Conservation (phyloP, 2,113 vertebrate species). For the Poeciliopsis turrubarensis region DNA sequence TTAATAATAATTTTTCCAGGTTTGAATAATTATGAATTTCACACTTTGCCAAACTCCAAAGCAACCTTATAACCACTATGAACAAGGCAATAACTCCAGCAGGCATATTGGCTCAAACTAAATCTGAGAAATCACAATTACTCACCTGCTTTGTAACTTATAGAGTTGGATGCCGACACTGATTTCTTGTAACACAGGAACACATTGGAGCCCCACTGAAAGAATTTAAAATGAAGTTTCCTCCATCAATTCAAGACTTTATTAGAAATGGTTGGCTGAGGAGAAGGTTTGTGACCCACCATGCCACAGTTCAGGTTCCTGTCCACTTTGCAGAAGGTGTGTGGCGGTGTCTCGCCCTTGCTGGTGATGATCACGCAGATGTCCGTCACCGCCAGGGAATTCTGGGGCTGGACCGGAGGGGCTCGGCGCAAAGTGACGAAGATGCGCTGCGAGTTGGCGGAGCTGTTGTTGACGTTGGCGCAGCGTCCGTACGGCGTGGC, state of each 20-base stretch:
- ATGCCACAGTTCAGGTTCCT: conserved; percentile 98
- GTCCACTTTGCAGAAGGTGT: conserved; percentile 97
- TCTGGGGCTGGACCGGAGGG: conserved; percentile 85
- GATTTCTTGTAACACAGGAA: conserved; percentile 99
- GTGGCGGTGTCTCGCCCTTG: conserved; percentile 95
- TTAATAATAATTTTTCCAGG: too few relatives aligned
- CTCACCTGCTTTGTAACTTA: conserved; percentile 97
- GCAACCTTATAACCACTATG: neutral
- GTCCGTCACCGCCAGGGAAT: conserved; percentile 95
- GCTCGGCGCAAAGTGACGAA: conserved; percentile 93
- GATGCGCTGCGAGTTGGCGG: conserved; percentile 91
- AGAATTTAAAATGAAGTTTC: neutral
- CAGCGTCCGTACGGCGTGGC: conserved; percentile 96
- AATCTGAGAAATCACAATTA: conserved; percentile 10
- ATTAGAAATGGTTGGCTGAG: neutral
- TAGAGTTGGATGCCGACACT: conserved; percentile 93
- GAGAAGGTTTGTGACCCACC: conserved; percentile 76
- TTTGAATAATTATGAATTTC: too few relatives aligned
- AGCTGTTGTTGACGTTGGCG: conserved; percentile 98
- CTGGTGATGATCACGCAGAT: conserved; percentile 95
- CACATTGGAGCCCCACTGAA: conserved; percentile 97
- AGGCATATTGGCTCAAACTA: neutral
- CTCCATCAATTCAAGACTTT: fast-evolving
- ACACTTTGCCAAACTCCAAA: too few relatives aligned
- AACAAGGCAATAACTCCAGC: neutral